Percentiles rank a stretch among this genome's conserved stretches.
These are phyloP conservation scores for Urocitellus parryii DNA, from an alignment of 2,113 vertebrate genomes.

Conservation along the genomic window DNA sequence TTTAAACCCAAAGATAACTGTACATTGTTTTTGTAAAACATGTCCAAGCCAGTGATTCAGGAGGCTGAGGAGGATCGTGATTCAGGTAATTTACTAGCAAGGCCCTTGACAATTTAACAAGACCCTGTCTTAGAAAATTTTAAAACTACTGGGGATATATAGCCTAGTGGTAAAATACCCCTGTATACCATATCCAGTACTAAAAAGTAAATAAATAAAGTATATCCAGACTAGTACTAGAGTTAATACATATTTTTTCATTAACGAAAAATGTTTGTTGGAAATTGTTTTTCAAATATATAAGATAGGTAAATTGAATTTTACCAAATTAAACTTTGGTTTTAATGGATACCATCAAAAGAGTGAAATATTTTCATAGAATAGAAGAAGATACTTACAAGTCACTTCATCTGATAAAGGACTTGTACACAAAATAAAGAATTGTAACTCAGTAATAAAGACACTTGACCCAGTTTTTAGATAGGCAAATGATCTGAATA, in stretches of 20 bases:
- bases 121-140: too few species aligned
- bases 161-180: too few species aligned
- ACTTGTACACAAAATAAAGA: not conserved
- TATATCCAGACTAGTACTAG: not conserved
- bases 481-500: not conserved
- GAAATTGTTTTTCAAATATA: slow-evolving; percentile 11
- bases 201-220: too few species aligned
- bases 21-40: not conserved
- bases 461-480: not conserved
- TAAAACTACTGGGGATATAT: too few species aligned
- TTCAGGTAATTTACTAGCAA: too few species aligned
- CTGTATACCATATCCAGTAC: too few species aligned
- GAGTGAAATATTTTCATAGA: slow-evolving; percentile 11
- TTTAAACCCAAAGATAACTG: not conserved
- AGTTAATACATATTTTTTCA: not conserved
- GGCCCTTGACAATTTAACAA: too few species aligned
- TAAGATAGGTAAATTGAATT: not conserved
- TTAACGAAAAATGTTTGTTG: not conserved
- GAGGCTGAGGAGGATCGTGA: too few species aligned
- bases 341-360: not conserved
- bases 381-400: not conserved
- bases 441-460: not conserved
- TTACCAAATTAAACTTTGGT: not conserved
- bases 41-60: not conserved
- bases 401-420: not conserved